Base-by-base conservation (phyloP, 2,113 vertebrate species). In the Ammodytes dubius region DNA sequence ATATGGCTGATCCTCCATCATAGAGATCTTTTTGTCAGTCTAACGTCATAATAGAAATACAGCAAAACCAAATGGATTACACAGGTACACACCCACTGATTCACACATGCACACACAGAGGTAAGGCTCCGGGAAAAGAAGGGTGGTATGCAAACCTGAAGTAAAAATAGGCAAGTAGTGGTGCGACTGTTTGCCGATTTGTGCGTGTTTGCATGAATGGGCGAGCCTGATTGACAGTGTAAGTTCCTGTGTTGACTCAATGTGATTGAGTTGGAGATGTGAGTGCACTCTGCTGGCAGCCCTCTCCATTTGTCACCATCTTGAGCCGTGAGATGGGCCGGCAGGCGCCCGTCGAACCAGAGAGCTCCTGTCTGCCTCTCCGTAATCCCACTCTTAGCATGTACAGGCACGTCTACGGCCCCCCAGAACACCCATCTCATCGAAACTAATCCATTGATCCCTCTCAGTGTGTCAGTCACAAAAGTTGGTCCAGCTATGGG, bases 391-490 rank as follows among this genome's bases (percentile, higher is more conserved):
- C 87, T 93, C 91, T 96, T 95, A 95, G 94, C 88, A 98, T 97
- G 96, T 94, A 84, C 65, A 77, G 93, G 88, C 97, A 98, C 95
- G 92, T 94, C 92, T 88, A 82, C 70, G 37, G 92, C 88, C 91
- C 88, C 83, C 75, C 75, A 95, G 93, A 95, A 90, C 83, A 79
- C 70, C 89, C 91, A 85, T 94, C 94, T 93, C 81, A 91, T 86
- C 67, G 94, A 97, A 97, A 95, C 95, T 95, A 96, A 96, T 95
- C 95, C 95, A 97, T 97, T 95, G 96, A 97, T 97, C 95, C 93
- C 91, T 92, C 90, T 90, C 88, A 86, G 92, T 92, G 92, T 93
- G 94, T 96, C 84, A 72, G 94, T 94, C 93, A 94, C 90, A 94
- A 91, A 94, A 92, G 92, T 95, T 93, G 96, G 96, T 96, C 94